Evolutionary conservation across 2,113 vertebrate species (phyloP), one percentile per base, ranked within the genome.

Genomic region (Tautogolabrus adspersus): DNA sequence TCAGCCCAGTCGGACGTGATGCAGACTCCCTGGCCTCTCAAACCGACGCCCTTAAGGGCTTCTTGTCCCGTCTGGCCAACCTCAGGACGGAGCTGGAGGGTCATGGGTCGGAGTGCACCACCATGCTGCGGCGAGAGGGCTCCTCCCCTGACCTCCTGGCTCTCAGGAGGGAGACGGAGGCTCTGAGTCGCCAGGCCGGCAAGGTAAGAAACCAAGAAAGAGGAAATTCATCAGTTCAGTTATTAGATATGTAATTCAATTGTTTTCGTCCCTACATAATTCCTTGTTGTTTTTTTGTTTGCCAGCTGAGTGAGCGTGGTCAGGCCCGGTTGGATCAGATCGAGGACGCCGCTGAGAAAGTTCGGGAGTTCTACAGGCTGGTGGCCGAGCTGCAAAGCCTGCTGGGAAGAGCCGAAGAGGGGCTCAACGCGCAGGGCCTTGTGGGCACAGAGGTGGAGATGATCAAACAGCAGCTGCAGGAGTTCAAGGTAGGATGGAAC

Each of bases 21-120:
- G 90, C 94, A 0, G 98, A 99, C 90, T 97, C 97, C 23, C 95
- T 99, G 18, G 97, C 96, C 75, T 99, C 98, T 1, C 98, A 99
- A 87, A 94, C 96, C 0, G 98, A 99, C 44, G 94, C 97, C 1
- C 88, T 97, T 8, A 93, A 90, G 1, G 74, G 88, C 3, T 98
- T 98, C 92, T 91, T 98, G 79, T 91, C 90, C 68, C 96, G 96
- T 5, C 94, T 99, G n/a, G 89, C 92, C 0, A 26, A 61, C 30
- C 93, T 99, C 23, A 94, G 90, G 47, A 0, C 74, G 0, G 96
- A 98, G 89, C 94, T 99, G 21, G 96, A 97, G 2, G 88, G 88
- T 5, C 97, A 97, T 9, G 93, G 94, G 10, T 16, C 92, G 0
- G 96, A 98, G 1, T 99, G 97, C 72, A 94, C 93, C 57, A 83